A percentile compares a stretch with the other conserved stretches of the same genome.
phyloP scores from a whole-genome alignment of 2,797 vertebrate species.

The Chiloscyllium punctatum region DNA sequence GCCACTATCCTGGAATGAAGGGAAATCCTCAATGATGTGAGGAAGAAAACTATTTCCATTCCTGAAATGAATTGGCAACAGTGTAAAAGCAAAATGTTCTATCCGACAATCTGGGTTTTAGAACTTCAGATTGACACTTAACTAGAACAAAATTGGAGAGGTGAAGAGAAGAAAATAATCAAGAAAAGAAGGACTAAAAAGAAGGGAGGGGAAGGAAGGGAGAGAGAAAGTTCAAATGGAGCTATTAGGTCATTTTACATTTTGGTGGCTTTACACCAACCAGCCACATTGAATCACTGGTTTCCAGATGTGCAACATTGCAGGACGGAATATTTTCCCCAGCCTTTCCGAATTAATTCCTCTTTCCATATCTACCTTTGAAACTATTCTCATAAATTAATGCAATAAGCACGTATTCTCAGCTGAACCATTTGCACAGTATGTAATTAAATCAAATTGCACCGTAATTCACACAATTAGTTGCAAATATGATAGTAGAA shows the following conservation, averaged over 20 bases:
- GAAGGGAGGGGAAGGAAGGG: too few relatives aligned
- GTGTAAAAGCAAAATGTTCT: neutral
- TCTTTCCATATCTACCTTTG: neutral
- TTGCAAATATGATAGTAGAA: neutral
- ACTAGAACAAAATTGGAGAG: too few relatives aligned
- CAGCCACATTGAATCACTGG: neutral
- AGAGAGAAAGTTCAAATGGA: neutral
- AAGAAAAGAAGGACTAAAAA: neutral
- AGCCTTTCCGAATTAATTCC: neutral
- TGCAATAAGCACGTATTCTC: neutral
- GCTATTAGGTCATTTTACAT: neutral
- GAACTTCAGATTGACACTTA: neutral
- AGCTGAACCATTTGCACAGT: neutral
- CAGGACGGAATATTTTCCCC: neutral
- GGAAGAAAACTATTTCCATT: slow-evolving; percentile 40
- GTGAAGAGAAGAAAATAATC: too few relatives aligned
- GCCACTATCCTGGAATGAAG: slow-evolving; percentile 14
- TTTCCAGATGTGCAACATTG: neutral
- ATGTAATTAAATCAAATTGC: neutral
- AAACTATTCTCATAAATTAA: neutral
- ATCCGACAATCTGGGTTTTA: neutral
- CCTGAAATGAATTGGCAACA: slow-evolving; percentile 15
- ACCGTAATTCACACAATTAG: neutral
- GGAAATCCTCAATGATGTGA: slow-evolving; percentile 40
- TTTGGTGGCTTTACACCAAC: neutral